Evolutionary conservation across 2,888 invertebrate genomes (phyloP).

Genomic region (Diarsia dahlii): DNA sequence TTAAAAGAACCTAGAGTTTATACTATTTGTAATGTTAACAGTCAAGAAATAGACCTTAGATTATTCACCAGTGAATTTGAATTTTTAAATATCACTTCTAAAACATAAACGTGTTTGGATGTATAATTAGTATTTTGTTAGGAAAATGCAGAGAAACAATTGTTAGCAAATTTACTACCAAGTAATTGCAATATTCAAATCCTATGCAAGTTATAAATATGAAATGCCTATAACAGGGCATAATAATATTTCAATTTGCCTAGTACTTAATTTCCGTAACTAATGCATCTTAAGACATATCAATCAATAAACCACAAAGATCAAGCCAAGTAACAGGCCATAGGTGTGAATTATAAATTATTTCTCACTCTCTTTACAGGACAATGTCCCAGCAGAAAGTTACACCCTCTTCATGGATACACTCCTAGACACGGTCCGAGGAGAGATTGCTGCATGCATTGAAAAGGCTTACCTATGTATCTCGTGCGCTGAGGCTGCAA

Average conservation of each 20-base stretch:
- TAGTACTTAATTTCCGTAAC: too few species aligned
- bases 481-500: constrained; percentile 95
- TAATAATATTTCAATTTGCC: too few species aligned
- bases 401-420: constrained; percentile 99
- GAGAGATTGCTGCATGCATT: constrained; percentile 98
- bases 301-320: too few species aligned
- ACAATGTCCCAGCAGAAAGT: constrained; percentile 98
- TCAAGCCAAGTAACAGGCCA: too few species aligned
- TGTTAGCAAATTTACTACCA: background rate
- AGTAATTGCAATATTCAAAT: background rate
- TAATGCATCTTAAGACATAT: too few species aligned
- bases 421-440: constrained; percentile 97
- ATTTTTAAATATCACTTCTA: background rate
- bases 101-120: too few species aligned
- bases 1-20: background rate
- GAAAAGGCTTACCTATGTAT: constrained; percentile 99
- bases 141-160: background rate
- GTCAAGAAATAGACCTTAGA: background rate
- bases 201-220: background rate
- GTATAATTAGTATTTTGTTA: too few species aligned
- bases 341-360: too few species aligned
- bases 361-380: constrained; percentile 78
- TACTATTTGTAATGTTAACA: background rate
- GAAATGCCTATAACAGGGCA: background rate
- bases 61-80: background rate